phyloP scores from a whole-genome alignment of 2,113 vertebrate genomes.

The Oceanites oceanicus region DNA sequence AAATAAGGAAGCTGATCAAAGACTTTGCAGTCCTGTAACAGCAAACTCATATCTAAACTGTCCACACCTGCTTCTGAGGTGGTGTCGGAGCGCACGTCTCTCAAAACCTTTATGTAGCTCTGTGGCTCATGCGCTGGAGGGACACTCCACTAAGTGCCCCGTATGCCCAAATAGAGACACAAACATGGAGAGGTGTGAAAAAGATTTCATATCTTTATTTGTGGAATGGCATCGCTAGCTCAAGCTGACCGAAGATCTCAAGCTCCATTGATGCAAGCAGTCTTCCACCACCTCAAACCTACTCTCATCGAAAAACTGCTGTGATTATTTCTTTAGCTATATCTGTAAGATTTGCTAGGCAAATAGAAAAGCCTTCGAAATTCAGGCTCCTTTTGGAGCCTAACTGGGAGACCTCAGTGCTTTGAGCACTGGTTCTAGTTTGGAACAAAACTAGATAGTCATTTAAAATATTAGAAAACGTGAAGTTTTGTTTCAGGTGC shows the following conservation, averaged over 20 bases:
- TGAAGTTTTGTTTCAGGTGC: not conserved
- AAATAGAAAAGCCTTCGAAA: not conserved
- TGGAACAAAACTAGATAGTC: not conserved
- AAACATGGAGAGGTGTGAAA: not conserved
- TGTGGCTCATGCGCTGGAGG: too few relatives aligned
- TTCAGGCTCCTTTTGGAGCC: not conserved
- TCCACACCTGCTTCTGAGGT: not conserved
- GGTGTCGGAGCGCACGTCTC: not conserved
- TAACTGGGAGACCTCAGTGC: not conserved
- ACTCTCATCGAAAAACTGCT: not conserved
- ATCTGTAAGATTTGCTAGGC: not conserved
- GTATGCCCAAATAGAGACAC: accelerated
- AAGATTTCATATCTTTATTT: not conserved
- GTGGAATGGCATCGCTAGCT: not conserved
- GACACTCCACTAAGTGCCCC: too few relatives aligned
- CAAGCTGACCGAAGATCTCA: not conserved
- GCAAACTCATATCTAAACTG: not conserved
- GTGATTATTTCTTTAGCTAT: not conserved
- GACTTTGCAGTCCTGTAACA: not conserved
- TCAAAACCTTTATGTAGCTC: not conserved
- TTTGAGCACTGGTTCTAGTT: not conserved
- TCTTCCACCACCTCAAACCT: not conserved
- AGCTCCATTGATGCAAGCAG: not conserved
- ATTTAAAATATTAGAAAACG: not conserved
- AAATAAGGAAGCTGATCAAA: not conserved